Conservation (phyloP, 2,113 vertebrate species). For the Turdus rufiventris region DNA sequence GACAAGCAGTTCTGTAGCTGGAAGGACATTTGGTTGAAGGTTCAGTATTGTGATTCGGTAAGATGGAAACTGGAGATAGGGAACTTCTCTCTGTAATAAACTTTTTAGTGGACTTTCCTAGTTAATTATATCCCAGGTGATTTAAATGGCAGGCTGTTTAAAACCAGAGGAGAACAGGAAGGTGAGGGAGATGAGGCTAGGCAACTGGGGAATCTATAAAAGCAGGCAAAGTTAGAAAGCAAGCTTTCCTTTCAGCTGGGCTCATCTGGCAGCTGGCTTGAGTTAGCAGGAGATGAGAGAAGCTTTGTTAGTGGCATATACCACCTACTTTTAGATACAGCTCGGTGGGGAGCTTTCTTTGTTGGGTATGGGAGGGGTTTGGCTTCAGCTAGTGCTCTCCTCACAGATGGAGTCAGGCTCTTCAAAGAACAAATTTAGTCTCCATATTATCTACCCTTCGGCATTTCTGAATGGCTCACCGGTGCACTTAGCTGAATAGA, state of each 20-base stretch:
- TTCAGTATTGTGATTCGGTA: background rate
- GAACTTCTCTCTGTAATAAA: constrained; percentile 4
- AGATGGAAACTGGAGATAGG: background rate
- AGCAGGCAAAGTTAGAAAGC: background rate
- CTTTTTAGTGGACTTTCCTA: background rate
- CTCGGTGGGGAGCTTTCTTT: background rate
- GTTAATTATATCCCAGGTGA: background rate
- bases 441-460: constrained; percentile 20
- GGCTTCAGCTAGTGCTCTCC: constrained; percentile 4
- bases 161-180: background rate
- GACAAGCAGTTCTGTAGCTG: background rate
- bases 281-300: constrained; percentile 31
- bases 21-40: background rate
- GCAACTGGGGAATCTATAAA: constrained; percentile 3
- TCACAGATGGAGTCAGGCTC: constrained; percentile 20
- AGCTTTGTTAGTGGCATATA: constrained; percentile 32
- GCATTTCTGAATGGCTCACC: constrained; percentile 27
- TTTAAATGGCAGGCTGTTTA: constrained; percentile 13
- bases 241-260: background rate
- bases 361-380: constrained; percentile 31
- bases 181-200: background rate
- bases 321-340: constrained; percentile 43
- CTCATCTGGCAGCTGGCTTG: background rate
- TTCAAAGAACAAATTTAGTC: constrained; percentile 43
- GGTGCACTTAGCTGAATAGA: background rate